Percentiles rank a stretch among this genome's conserved stretches.
phyloP scores from a whole-genome alignment of 2,888 invertebrate species.

The Holacanthella duospinosa region DNA sequence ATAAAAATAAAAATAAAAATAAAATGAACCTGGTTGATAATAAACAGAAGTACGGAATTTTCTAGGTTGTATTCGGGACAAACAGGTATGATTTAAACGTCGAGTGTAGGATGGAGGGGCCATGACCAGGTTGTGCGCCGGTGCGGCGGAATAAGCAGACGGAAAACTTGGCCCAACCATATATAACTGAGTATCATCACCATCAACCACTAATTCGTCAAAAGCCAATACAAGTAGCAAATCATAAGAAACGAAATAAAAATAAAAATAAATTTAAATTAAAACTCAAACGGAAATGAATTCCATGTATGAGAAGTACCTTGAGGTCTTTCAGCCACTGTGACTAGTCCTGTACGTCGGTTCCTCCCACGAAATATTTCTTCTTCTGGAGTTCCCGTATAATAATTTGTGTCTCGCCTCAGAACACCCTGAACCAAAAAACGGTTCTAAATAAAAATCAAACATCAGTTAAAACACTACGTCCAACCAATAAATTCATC shows the following conservation, averaged over 20 bases:
- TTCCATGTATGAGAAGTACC: too few relatives aligned
- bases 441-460: constrained; percentile 6
- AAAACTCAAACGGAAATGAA: constrained; percentile 19
- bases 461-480: background rate
- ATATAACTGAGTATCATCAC: constrained; percentile 31
- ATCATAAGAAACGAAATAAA: constrained; percentile 16
- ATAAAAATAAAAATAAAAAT: constrained; percentile 21
- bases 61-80: constrained; percentile 36
- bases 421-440: constrained; percentile 31
- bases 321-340: constrained; percentile 76
- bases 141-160: constrained; percentile 19
- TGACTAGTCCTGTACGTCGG: constrained; percentile 66
- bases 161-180: constrained; percentile 33
- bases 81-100: constrained; percentile 31
- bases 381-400: constrained; percentile 34
- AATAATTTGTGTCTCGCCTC: constrained; percentile 32
- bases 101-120: constrained; percentile 32
- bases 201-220: constrained; percentile 36
- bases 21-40: constrained; percentile 29
- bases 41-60: constrained; percentile 34
- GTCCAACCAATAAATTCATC: background rate
- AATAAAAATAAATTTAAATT: constrained; percentile 26
- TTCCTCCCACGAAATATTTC: constrained; percentile 31
- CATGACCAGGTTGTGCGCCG: constrained; percentile 24
- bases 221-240: constrained; percentile 17